phyloP scores from a whole-genome alignment of 1,140 invertebrate species.

The Muscidifurax raptorellus region DNA sequence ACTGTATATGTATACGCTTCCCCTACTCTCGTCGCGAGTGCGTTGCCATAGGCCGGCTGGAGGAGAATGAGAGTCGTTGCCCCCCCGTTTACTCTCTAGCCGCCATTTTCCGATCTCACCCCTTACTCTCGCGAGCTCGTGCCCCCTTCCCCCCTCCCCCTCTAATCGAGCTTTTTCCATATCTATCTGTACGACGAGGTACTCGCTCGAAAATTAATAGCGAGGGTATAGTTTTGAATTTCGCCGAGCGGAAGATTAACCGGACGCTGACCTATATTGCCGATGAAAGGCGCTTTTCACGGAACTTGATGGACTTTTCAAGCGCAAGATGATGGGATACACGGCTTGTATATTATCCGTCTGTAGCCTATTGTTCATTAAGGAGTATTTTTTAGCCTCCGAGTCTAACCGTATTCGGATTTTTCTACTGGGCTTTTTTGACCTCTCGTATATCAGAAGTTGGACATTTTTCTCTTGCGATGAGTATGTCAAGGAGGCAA shows the following conservation, averaged over 20 bases:
- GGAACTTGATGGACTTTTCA: neutral
- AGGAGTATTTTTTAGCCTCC: too few species aligned
- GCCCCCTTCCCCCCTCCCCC: neutral
- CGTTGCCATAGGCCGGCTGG: neutral
- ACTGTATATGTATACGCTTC: neutral
- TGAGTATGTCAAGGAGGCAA: too few species aligned
- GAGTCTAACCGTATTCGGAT: too few species aligned
- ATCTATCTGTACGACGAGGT: neutral
- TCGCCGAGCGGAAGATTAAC: neutral
- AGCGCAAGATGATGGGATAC: too few species aligned
- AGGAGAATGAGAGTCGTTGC: neutral
- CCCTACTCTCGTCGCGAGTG: neutral
- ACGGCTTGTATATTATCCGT: too few species aligned
- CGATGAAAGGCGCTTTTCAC: neutral
- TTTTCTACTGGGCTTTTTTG: too few species aligned
- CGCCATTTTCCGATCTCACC: neutral
- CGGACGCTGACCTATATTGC: neutral
- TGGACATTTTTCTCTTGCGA: too few species aligned
- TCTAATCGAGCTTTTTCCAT: neutral
- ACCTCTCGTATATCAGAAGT: too few species aligned
- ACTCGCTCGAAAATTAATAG: neutral
- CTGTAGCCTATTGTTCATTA: too few species aligned
- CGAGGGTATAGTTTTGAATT: neutral
- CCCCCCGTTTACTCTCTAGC: neutral
- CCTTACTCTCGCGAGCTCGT: neutral